Percentiles rank a stretch among this genome's conserved stretches.
These are phyloP conservation scores for Spodoptera litura DNA, from an alignment of 1,140 invertebrate genomes.

Conservation along the genomic window DNA sequence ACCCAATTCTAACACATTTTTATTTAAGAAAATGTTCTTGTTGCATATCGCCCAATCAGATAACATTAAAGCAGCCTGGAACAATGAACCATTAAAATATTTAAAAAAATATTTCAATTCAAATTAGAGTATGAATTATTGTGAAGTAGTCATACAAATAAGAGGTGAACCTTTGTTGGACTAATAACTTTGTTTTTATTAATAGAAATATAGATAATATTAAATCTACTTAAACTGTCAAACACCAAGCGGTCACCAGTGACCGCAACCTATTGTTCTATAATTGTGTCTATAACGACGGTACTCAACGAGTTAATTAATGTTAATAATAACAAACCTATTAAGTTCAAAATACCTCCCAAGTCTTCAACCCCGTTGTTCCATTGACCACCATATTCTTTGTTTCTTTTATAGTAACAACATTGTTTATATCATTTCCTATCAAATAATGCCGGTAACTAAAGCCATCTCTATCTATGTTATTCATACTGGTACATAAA, in stretches of 20 bases:
- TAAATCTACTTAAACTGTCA: too few relatives aligned
- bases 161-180: too few relatives aligned
- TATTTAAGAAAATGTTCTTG: constrained; percentile 65
- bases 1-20: constrained; percentile 75
- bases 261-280: too few relatives aligned
- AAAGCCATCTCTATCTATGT: constrained; percentile 53
- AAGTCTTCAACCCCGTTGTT: constrained; percentile 79
- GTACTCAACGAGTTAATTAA: too few relatives aligned
- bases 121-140: too few relatives aligned
- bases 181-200: too few relatives aligned
- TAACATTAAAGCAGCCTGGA: constrained; percentile 77
- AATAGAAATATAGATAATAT: too few relatives aligned
- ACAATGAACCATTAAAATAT: constrained; percentile 32
- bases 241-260: too few relatives aligned
- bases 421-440: constrained; percentile 60
- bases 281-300: too few relatives aligned
- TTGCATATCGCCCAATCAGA: constrained; percentile 74
- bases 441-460: constrained; percentile 73
- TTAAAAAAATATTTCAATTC: not conserved
- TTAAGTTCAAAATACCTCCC: constrained; percentile 70
- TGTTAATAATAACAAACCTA: constrained; percentile 22
- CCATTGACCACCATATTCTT: constrained; percentile 80
- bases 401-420: constrained; percentile 75
- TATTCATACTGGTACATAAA: constrained; percentile 66
- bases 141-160: too few relatives aligned